Evolutionary conservation across 2,888 invertebrate species (phyloP).

Genomic region (Empis stercorea): DNA sequence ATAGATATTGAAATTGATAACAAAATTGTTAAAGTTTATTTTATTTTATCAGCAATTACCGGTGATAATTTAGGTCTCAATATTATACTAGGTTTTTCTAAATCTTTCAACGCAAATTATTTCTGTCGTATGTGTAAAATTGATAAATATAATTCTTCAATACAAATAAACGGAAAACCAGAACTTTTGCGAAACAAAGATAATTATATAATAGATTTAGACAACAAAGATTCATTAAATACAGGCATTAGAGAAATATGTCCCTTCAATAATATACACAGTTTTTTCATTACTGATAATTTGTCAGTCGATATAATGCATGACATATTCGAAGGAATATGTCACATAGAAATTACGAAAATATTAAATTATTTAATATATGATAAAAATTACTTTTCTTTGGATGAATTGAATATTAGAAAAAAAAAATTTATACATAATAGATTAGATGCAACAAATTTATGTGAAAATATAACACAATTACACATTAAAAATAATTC

Average conservation of each 20-base stretch:
- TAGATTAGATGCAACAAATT: neutral
- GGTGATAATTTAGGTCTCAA: neutral
- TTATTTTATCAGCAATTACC: neutral
- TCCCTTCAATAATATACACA: neutral
- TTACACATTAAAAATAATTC: neutral
- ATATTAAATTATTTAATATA: slow-evolving; percentile 1
- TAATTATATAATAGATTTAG: neutral
- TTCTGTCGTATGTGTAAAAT: neutral
- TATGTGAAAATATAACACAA: neutral
- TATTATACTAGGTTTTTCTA: neutral
- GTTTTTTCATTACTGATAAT: neutral
- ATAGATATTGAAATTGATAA: neutral
- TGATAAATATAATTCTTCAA: neutral
- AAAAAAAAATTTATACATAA: neutral
- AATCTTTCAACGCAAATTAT: neutral
- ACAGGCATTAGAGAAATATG: neutral
- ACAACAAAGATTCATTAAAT: neutral
- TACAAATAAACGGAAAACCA: too few relatives aligned
- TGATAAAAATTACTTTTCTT: neutral
- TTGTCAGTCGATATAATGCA: neutral
- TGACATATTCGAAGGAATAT: slow-evolving; percentile 2
- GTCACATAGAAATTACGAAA: neutral
- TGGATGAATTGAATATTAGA: neutral
- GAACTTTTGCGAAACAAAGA: neutral
- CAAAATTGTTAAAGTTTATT: neutral